Conservation (phyloP, 2,797 vertebrate species). For the Echeneis naucrates region DNA sequence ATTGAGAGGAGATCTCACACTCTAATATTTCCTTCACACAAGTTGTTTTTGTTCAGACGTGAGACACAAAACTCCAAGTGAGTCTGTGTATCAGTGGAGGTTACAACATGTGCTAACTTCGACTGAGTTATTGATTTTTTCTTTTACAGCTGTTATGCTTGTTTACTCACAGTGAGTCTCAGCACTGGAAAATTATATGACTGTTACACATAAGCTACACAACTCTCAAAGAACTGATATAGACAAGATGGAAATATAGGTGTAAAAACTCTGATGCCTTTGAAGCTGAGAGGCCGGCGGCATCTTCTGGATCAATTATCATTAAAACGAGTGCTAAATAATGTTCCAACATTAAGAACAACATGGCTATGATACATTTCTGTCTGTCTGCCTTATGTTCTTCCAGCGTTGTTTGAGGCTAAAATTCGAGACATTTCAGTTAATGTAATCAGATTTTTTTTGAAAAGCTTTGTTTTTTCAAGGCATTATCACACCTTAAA, state of each 20-base stretch:
- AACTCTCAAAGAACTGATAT: constrained; percentile 1
- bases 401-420: not conserved
- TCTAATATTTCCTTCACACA: not conserved
- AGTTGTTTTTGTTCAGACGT: constrained; percentile 11
- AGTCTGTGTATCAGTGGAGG: constrained; percentile 31
- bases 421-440: constrained; percentile 1
- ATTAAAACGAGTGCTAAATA: not conserved
- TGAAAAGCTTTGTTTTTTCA: not conserved
- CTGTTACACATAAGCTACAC: constrained; percentile 8
- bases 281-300: not conserved
- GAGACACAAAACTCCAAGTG: not conserved
- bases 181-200: constrained; percentile 32
- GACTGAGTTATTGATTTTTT: constrained; percentile 61
- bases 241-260: constrained; percentile 9
- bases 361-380: not conserved
- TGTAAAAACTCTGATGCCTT: not conserved
- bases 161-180: constrained; percentile 44
- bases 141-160: constrained; percentile 52
- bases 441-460: constrained; percentile 1
- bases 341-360: not conserved
- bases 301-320: constrained; percentile 2
- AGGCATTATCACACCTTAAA: constrained; percentile 15
- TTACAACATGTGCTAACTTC: constrained; percentile 29
- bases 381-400: not conserved
- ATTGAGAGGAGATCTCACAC: constrained; percentile 10